Percentiles rank a stretch among this genome's conserved stretches.
These are phyloP conservation scores for Acanthaster planci DNA, from an alignment of 35 echinoderm and acorn worm genomes.

Conservation along the genomic window DNA sequence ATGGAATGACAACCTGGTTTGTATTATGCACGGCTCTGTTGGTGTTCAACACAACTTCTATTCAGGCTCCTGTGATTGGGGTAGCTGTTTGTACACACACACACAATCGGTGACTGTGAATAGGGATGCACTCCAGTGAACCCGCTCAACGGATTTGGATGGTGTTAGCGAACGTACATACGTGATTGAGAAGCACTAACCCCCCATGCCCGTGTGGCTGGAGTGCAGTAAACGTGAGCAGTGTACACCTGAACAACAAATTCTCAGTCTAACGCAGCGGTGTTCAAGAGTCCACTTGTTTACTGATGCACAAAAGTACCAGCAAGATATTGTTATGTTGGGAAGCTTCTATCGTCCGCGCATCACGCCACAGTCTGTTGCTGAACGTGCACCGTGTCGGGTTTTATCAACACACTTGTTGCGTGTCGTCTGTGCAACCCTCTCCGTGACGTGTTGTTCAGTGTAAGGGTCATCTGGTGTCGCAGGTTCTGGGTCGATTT, in stretches of 20 bases:
- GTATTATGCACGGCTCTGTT: neutral
- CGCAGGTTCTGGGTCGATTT: neutral
- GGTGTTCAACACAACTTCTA: neutral
- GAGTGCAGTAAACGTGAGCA: too few species aligned
- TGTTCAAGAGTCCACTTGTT: conserved; percentile 6
- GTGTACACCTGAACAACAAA: too few species aligned
- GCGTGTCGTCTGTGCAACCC: neutral
- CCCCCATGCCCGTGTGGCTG: too few species aligned
- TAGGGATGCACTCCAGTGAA: conserved; percentile 17
- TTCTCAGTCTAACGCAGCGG: too few species aligned
- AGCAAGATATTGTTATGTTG: neutral
- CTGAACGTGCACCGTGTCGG: neutral
- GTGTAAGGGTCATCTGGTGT: neutral
- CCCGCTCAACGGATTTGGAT: neutral
- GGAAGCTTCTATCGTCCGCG: neutral
- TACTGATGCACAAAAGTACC: neutral
- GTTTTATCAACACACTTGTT: neutral
- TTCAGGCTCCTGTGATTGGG: conserved; percentile 27
- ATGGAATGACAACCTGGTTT: neutral
- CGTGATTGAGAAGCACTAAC: too few species aligned
- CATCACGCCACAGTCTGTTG: neutral
- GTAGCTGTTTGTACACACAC: neutral
- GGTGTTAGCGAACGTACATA: conserved; percentile 13
- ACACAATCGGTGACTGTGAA: neutral
- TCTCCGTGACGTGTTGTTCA: conserved; percentile 3